Evolutionary conservation across 30 jellyfish, hydroid and myxozoan genomes (phyloP).

Genomic region (Rhopilema esculentum): DNA sequence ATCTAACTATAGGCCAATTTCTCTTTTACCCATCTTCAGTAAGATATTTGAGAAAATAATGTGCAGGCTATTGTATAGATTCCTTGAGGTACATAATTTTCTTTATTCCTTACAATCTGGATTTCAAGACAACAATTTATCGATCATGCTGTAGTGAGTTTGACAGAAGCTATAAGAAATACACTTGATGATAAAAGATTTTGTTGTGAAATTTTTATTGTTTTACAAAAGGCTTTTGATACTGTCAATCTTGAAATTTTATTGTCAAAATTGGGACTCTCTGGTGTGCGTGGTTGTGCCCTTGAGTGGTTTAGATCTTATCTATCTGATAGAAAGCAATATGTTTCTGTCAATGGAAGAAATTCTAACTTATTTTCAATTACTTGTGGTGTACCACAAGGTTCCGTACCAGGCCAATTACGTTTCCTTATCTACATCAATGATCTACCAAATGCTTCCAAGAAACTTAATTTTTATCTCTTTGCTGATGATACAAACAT

Average conservation of each 20-base stretch:
- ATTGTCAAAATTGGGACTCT: slow-evolving; percentile 34
- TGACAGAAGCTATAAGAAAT: slow-evolving; percentile 50
- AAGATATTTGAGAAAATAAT: no score
- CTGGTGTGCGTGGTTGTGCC: slow-evolving; percentile 54
- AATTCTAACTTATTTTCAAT: slow-evolving; percentile 15
- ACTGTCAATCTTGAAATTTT: slow-evolving; percentile 25
- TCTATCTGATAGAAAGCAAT: slow-evolving; percentile 27
- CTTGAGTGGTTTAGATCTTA: slow-evolving; percentile 53
- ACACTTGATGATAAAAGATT: slow-evolving; percentile 51
- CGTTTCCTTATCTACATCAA: slow-evolving; percentile 60
- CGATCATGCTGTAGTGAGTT: slow-evolving; percentile 43
- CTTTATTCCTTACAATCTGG: slow-evolving; percentile 58
- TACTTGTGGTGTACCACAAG: slow-evolving; percentile 58
- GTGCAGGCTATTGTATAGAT: slow-evolving; percentile 54
- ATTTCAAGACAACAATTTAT: slow-evolving; percentile 29
- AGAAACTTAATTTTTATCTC: slow-evolving; percentile 46
- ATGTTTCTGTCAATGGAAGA: slow-evolving; percentile 4
- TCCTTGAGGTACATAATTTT: slow-evolving; percentile 28
- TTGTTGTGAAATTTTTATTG: slow-evolving; percentile 35
- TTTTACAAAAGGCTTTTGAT: slow-evolving; percentile 48
- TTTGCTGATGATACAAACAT: slow-evolving; percentile 74
- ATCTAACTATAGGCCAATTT: no score
- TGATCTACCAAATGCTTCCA: slow-evolving; percentile 62
- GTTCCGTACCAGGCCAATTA: slow-evolving; percentile 54
- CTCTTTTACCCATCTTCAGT: no score